These are phyloP conservation scores for Brachyopa scutellaris DNA, from an alignment of 2,888 invertebrate species.

Conservation along the genomic window DNA sequence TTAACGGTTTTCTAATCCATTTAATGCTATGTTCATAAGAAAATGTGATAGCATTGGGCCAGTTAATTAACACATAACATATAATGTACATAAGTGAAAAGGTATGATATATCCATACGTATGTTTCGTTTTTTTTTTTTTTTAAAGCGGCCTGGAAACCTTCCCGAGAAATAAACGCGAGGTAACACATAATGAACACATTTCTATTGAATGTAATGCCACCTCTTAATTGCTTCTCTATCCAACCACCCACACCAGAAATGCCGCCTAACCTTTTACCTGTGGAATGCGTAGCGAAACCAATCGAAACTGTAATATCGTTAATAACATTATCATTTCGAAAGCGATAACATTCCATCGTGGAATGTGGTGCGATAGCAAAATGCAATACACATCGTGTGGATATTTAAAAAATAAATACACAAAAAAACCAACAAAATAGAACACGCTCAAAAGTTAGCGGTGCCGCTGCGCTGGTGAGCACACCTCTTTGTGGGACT, in stretches of 20 bases:
- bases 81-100: too few relatives aligned
- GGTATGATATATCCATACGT: too few relatives aligned
- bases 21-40: too few relatives aligned
- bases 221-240: too few relatives aligned
- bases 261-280: background rate
- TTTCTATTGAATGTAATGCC: too few relatives aligned
- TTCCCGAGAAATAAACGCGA: too few relatives aligned
- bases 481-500: constrained; percentile 39
- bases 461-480: background rate
- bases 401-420: constrained; percentile 4
- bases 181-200: too few relatives aligned
- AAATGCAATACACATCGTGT: constrained; percentile 33
- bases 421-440: background rate
- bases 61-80: too few relatives aligned
- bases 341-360: constrained; percentile 45
- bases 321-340: constrained; percentile 9
- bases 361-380: constrained; percentile 56
- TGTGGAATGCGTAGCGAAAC: background rate
- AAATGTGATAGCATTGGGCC: too few relatives aligned
- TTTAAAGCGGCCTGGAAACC: too few relatives aligned
- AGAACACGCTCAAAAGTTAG: constrained; percentile 19
- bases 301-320: background rate
- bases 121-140: too few relatives aligned
- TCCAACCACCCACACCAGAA: background rate
- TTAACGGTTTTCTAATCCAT: too few relatives aligned